Evolutionary conservation across 2,113 vertebrate genomes (phyloP), one percentile per base, ranked within the genome.

Genomic region (Tylochromis polylepis): DNA sequence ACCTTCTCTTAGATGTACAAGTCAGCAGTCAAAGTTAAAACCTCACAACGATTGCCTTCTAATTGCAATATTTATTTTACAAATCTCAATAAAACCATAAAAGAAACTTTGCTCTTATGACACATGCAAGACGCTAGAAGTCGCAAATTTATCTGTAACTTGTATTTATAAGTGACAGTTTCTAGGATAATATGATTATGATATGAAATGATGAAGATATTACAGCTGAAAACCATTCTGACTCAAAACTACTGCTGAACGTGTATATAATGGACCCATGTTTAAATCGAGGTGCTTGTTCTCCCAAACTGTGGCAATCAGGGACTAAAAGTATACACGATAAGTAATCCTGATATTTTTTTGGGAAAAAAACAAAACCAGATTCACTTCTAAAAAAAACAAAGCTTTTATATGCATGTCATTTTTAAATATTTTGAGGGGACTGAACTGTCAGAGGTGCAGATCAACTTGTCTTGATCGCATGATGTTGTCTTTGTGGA

Each of bases 361-460:
- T 2, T 1, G 9, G 2, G 0, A 3, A 0, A 27, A 3, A 72
- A 27, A 10, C 14, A 6, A 70, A 27, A 43, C n/a, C 12, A 16
- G 27, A 46, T 46, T 46, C 22, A 11, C 22, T 27, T 72, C 22
- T 18, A 70, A 70, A 43, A 5, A 43, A 70, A 27, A 22, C 5
- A 46, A 72, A 72, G 8, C 11, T 16, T 27, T 8, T 22, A 5
- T 46, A 27, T 75, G 18, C 8, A 24, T 31, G 24, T 51, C 43
- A 8, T 65, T 75, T 20, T 29, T 5, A 29, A 51, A 11, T 10
- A 0, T 75, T 31, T 75, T 0, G 10, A 29, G 43, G 67, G 5
- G 43, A 16, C 41, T 5, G 24, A 75, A 8, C 70, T 75, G 70
- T 75, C 70, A 49, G 70, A 51, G 43, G 24, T 75, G 43, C 41